These are phyloP conservation scores for Labrus mixtus DNA, from an alignment of 2,113 vertebrate genomes.

Conservation along the genomic window DNA sequence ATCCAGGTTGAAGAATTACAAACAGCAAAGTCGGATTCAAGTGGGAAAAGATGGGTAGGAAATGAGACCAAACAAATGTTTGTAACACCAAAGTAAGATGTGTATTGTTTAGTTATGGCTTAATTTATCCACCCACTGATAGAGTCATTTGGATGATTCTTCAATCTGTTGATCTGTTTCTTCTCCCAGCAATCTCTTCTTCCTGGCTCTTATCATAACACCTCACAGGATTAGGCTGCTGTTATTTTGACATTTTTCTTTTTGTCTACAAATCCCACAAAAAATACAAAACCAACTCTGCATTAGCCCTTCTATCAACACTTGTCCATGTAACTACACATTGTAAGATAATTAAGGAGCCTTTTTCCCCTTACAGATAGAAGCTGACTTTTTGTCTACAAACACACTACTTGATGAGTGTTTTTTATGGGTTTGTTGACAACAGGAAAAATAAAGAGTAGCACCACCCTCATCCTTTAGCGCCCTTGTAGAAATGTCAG, in stretches of 20 bases:
- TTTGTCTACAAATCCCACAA: constrained; percentile 39
- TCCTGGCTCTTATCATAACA: neutral
- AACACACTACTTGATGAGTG: neutral
- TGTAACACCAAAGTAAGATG: neutral
- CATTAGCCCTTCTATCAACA: neutral
- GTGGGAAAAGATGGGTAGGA: neutral
- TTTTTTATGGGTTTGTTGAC: constrained; percentile 41
- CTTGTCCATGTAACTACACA: neutral
- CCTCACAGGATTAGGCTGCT: constrained; percentile 9
- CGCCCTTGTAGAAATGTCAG: neutral
- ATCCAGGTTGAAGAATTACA: constrained; percentile 40
- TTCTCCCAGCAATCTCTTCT: constrained; percentile 35
- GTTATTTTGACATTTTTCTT: constrained; percentile 4
- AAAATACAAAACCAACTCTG: constrained; percentile 27
- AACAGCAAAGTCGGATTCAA: neutral
- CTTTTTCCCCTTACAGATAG: neutral
- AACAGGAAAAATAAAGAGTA: constrained; percentile 16
- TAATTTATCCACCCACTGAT: neutral
- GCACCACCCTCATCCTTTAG: constrained; percentile 24
- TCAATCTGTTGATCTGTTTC: constrained; percentile 45
- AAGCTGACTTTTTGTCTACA: neutral
- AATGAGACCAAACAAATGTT: neutral
- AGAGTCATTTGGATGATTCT: constrained; percentile 21
- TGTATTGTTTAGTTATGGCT: neutral
- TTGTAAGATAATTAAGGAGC: neutral